Evolutionary conservation across 1,140 invertebrate species (phyloP).

Genomic region (Scaptomyza pallida): DNA sequence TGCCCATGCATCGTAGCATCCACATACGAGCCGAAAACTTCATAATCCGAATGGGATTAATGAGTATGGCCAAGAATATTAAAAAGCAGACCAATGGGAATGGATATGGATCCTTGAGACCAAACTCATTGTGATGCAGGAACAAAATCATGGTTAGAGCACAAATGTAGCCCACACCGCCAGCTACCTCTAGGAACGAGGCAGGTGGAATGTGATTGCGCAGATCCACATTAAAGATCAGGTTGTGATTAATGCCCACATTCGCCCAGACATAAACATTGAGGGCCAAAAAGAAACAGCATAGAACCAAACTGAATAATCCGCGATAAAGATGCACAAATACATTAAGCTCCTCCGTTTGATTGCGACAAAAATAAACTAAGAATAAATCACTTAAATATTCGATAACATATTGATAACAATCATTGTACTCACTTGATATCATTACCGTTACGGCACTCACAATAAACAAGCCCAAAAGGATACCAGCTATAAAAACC

Average conservation of each 20-base stretch:
- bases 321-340: conserved; percentile 86
- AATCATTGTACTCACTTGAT: conserved; percentile 82
- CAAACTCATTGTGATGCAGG: conserved; percentile 85
- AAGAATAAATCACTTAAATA: neutral
- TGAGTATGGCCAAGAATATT: conserved; percentile 86
- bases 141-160: conserved; percentile 84
- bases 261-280: conserved; percentile 89
- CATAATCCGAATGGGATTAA: conserved; percentile 88
- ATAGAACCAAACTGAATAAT: conserved; percentile 87
- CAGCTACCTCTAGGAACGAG: conserved; percentile 88
- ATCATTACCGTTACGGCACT: conserved; percentile 85
- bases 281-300: conserved; percentile 87
- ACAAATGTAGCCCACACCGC: conserved; percentile 89
- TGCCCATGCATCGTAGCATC: conserved; percentile 81
- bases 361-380: conserved; percentile 43
- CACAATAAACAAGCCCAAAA: conserved; percentile 87
- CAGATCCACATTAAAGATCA: conserved; percentile 92
- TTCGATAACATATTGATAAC: neutral
- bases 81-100: conserved; percentile 86
- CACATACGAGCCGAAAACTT: conserved; percentile 85
- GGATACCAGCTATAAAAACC: conserved; percentile 87
- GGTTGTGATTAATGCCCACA: conserved; percentile 91
- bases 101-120: conserved; percentile 85
- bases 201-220: conserved; percentile 88
- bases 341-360: neutral